Base-by-base conservation (phyloP, 2,888 invertebrate genomes). In the Mythimna lalbum region DNA sequence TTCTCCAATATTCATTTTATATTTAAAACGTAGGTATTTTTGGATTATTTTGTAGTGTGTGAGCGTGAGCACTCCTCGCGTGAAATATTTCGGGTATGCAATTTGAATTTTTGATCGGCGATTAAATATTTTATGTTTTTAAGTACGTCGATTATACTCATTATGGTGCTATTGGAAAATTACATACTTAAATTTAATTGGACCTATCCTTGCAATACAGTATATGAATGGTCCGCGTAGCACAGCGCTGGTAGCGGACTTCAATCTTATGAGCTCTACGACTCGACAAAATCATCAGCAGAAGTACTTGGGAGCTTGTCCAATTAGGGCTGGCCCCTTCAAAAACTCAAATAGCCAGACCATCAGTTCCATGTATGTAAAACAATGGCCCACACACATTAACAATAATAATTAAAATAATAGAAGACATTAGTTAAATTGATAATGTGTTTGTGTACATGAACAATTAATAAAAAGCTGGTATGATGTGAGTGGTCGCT, bases 341-440 rank as follows among this genome's bases (percentile, higher is more conserved):
- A 27, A 36, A 72, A 57, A 31, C 27, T 55, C 5, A 55, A 53
- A 53, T 33, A 72, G 6, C 4, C 23, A 14, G 17, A 53, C 33
- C 33, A 33, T 52, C 52, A 36, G 21, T 27, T 71, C 53, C 55
- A n/a, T 73, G 23, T 74, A 31, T 43, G 75, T 43, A 68, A 49
- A 56, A 75, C 73, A 73, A 73, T 68, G 39, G 75, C 55, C 73
- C 73, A 73, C 73, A 67, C 74, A 59, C 62, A 33, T 60, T 56
- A 10, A 1, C 33, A 56, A 50, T 68, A 43, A 56, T 61, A 68
- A 73, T 74, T 27, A 55, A 49, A 74, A 73, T 59, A 60, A 56
- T 49, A 67, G 31, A 74, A 67, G n/a, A 49, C 43, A 49, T 60
- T 19, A 33, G n/a, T 39, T 47, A 31, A 39, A 75, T 55, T 57